Percentiles rank a stretch among this genome's conserved stretches.
phyloP scores from a whole-genome alignment of 2,113 vertebrate species.

The Otis tarda region DNA sequence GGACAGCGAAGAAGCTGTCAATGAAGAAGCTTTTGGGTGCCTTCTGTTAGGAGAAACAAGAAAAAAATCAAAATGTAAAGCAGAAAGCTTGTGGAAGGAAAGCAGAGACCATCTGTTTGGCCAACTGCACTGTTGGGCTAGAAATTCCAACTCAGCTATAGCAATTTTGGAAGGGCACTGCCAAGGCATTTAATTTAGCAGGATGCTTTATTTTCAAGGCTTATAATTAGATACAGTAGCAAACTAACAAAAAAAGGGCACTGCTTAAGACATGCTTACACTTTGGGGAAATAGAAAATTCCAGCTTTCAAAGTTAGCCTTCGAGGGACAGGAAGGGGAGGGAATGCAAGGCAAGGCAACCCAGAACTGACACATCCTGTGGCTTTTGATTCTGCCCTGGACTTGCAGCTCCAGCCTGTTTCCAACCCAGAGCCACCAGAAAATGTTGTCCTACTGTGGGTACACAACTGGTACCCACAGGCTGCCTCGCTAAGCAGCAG shows the following conservation, averaged over 20 bases:
- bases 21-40: not conserved
- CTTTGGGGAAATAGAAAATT: not conserved
- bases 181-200: not conserved
- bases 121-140: not conserved
- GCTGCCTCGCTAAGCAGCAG: not conserved
- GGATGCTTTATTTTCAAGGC: not conserved
- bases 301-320: not conserved
- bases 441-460: not conserved
- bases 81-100: not conserved
- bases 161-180: not conserved
- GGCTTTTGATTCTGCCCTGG: not conserved
- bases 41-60: not conserved
- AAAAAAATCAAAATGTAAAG: not conserved
- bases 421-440: not conserved
- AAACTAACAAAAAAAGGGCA: not conserved
- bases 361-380: not conserved
- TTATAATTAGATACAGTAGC: conserved; percentile 1
- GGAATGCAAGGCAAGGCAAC: not conserved
- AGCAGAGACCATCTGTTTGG: not conserved
- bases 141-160: not conserved
- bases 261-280: not conserved
- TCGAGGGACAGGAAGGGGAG: not conserved
- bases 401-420: not conserved
- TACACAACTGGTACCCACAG: not conserved
- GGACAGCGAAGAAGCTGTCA: not conserved